Evolutionary conservation across 2,113 vertebrate species (phyloP).

Genomic region (Colius striatus): DNA sequence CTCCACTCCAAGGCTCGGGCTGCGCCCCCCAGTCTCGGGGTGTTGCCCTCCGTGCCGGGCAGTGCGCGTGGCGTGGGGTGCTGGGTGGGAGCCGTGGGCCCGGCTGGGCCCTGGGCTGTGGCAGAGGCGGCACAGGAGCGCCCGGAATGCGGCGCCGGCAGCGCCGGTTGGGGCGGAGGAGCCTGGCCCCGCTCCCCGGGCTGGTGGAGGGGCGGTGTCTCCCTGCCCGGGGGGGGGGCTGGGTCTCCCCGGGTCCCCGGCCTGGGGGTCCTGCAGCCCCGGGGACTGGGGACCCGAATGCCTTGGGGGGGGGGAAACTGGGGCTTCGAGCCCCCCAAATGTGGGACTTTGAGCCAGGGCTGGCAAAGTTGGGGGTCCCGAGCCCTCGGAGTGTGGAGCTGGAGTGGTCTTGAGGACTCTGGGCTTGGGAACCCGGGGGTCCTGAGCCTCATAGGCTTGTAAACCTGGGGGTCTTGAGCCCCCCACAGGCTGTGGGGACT

Average conservation of each 20-base stretch:
- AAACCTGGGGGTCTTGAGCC: neutral
- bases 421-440: neutral
- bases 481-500: neutral
- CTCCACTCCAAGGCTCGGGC: too few relatives aligned
- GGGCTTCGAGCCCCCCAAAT: neutral
- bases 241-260: neutral
- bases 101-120: too few relatives aligned
- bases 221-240: neutral
- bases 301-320: too few relatives aligned
- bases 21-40: too few relatives aligned
- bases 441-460: neutral
- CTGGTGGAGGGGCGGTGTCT: neutral
- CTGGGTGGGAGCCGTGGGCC: neutral
- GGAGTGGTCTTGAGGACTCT: neutral
- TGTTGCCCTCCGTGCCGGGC: neutral
- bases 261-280: neutral
- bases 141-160: neutral
- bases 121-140: neutral
- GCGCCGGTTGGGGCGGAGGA: neutral
- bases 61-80: neutral
- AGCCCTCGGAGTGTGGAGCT: too few relatives aligned
- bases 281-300: too few relatives aligned
- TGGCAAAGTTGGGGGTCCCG: neutral
- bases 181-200: neutral
- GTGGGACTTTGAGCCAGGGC: neutral